Conservation (phyloP, 2,888 invertebrate species). For the Caenorhabditis plicata region DNA sequence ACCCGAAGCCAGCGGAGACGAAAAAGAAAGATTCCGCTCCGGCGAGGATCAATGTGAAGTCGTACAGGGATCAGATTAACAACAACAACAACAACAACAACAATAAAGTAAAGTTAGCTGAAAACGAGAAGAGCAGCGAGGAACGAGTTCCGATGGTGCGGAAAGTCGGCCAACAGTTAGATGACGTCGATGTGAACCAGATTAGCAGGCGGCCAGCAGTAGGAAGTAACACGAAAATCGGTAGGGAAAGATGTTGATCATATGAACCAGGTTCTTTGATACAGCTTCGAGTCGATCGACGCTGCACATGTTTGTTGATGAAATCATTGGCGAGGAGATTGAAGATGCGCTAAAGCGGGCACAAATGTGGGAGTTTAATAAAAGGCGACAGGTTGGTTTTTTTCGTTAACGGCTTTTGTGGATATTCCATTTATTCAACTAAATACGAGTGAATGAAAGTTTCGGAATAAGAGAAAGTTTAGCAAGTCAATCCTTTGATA, state of each 20-base stretch:
- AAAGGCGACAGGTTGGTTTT: slow-evolving; percentile 9
- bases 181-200: slow-evolving; percentile 19
- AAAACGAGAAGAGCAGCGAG: not conserved
- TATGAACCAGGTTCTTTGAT: not conserved
- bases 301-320: slow-evolving; percentile 19
- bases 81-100: not conserved
- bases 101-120: not conserved
- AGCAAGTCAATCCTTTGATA: too few relatives aligned
- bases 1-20: not conserved
- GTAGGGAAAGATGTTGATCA: slow-evolving; percentile 2
- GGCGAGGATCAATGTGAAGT: not conserved
- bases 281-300: slow-evolving; percentile 28
- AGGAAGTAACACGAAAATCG: slow-evolving; percentile 8
- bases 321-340: slow-evolving; percentile 12
- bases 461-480: too few relatives aligned
- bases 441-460: too few relatives aligned
- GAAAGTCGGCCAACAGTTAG: slow-evolving; percentile 5
- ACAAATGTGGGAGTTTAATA: slow-evolving; percentile 21
- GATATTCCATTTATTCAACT: not conserved
- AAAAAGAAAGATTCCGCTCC: slow-evolving; percentile 1
- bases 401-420: not conserved
- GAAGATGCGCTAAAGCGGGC: slow-evolving; percentile 30
- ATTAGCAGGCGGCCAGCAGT: too few relatives aligned
- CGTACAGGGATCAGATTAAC: not conserved
- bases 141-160: not conserved